phyloP scores from a whole-genome alignment of 37 sponge, comb jelly and placozoan genomes.

The Eunapius fragilis region DNA sequence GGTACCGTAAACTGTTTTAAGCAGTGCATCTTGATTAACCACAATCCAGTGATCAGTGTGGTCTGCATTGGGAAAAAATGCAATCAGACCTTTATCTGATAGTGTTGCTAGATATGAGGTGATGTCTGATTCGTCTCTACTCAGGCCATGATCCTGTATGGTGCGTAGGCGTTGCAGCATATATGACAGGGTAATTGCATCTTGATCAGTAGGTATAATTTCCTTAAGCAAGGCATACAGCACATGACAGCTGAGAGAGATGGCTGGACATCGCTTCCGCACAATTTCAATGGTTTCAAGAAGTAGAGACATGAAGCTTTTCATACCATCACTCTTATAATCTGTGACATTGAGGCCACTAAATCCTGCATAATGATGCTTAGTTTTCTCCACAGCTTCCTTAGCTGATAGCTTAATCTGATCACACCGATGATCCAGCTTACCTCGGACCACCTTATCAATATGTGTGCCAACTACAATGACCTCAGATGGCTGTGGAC shows the following conservation, averaged over 20 bases:
- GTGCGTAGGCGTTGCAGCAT: neutral
- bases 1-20: slow-evolving; percentile 1
- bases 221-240: slow-evolving; percentile 10
- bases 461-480: slow-evolving; percentile 30
- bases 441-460: neutral
- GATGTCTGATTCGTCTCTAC: neutral
- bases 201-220: neutral
- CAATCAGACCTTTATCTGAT: slow-evolving; percentile 1
- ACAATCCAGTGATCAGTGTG: slow-evolving; percentile 15
- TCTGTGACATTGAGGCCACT: neutral
- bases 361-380: neutral
- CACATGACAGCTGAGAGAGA: slow-evolving; percentile 4
- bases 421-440: neutral
- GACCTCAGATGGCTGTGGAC: slow-evolving; percentile 14
- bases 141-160: neutral
- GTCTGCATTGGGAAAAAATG: neutral
- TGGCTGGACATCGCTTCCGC: neutral
- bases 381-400: neutral
- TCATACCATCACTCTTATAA: neutral
- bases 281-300: neutral
- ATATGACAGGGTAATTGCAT: slow-evolving; percentile 2
- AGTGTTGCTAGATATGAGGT: neutral
- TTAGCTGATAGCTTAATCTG: neutral
- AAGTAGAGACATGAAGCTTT: neutral
- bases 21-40: slow-evolving; percentile 10